Evolutionary conservation across 2,888 invertebrate genomes (phyloP).

Genomic region (Nomada flava): DNA sequence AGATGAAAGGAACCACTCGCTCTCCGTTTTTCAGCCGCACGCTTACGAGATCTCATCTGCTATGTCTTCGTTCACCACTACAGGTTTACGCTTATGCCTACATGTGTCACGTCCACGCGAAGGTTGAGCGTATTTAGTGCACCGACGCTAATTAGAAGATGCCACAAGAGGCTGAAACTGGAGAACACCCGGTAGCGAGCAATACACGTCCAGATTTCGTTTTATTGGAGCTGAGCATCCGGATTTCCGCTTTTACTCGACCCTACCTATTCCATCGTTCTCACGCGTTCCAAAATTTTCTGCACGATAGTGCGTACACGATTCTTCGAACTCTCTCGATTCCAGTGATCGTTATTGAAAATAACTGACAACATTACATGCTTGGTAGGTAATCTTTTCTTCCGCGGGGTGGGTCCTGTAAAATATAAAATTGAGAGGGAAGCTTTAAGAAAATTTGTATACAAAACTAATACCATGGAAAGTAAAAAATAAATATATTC

Average conservation of each 20-base stretch:
- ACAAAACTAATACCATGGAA: too few relatives aligned
- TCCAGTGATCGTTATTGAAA: too few relatives aligned
- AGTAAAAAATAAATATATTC: too few relatives aligned
- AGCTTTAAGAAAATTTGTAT: too few relatives aligned
- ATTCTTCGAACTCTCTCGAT: too few relatives aligned
- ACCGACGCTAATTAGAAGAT: conserved; percentile 68
- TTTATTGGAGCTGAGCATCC: conserved; percentile 32
- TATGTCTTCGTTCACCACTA: conserved; percentile 26
- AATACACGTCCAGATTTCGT: conserved; percentile 24
- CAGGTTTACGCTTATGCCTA: not conserved
- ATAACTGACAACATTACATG: too few relatives aligned
- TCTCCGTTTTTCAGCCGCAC: conserved; percentile 54
- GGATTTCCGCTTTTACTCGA: conserved; percentile 42
- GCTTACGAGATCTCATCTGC: conserved; percentile 56
- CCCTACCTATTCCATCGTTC: not conserved
- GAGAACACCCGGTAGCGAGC: conserved; percentile 67
- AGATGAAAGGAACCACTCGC: conserved; percentile 70
- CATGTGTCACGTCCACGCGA: conserved; percentile 35
- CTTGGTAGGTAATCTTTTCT: too few relatives aligned
- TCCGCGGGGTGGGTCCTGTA: too few relatives aligned
- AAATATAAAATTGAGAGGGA: too few relatives aligned
- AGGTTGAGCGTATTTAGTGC: conserved; percentile 66
- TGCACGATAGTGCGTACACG: not conserved
- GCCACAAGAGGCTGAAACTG: conserved; percentile 50
- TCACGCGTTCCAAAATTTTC: not conserved